Percentiles rank a stretch among this genome's conserved stretches.
These are phyloP conservation scores for Chelonia mydas DNA, from an alignment of 2,797 vertebrate genomes.

Conservation along the genomic window DNA sequence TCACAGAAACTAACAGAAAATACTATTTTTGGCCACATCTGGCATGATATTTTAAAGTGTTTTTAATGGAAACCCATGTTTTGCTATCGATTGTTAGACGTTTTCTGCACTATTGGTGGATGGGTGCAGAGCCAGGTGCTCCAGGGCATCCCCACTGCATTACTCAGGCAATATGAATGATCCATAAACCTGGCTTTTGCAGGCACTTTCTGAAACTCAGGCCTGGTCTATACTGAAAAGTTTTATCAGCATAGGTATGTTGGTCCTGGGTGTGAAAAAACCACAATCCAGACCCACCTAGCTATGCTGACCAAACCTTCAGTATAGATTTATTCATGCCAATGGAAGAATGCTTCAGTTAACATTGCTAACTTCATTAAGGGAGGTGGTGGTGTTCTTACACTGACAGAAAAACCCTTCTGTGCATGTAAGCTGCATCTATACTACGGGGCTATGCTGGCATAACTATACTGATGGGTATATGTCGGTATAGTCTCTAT, in stretches of 20 bases:
- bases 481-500: not conserved
- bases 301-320: not conserved
- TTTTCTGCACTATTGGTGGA: not conserved
- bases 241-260: not conserved
- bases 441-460: not conserved
- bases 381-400: not conserved
- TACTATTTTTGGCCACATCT: not conserved
- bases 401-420: not conserved
- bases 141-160: not conserved
- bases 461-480: not conserved
- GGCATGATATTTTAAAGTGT: not conserved
- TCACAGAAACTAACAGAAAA: not conserved
- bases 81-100: fast-evolving
- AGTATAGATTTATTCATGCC: not conserved
- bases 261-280: not conserved
- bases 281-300: not conserved
- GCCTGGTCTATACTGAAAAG: not conserved
- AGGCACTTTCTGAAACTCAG: not conserved
- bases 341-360: not conserved
- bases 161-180: not conserved
- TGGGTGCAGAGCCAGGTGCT: not conserved
- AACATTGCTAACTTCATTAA: not conserved
- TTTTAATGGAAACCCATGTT: not conserved
- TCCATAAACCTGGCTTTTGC: not conserved
- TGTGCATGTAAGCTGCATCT: not conserved